phyloP scores from a whole-genome alignment of 1,140 invertebrate genomes.

The Nomia melanderi region DNA sequence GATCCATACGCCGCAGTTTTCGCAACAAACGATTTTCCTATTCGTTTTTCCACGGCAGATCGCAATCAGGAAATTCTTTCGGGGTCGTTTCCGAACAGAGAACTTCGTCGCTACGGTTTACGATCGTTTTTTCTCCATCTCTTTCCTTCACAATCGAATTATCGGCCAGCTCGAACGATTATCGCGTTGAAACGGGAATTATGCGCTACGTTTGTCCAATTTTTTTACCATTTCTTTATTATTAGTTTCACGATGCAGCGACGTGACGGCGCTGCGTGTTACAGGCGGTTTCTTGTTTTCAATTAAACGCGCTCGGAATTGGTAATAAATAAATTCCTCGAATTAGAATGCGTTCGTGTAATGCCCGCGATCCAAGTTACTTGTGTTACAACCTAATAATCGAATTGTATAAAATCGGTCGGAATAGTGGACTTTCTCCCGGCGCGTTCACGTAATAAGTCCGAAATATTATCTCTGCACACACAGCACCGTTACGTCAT shows the following conservation, averaged over 20 bases:
- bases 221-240: no score
- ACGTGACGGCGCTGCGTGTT: no score
- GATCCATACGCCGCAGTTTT: not conserved
- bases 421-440: constrained; percentile 14
- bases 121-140: not conserved
- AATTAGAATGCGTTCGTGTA: no score
- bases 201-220: no score
- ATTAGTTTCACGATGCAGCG: no score
- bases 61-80: not conserved
- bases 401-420: constrained; percentile 1
- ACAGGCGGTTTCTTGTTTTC: no score
- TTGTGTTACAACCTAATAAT: no score
- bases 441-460: constrained; percentile 16
- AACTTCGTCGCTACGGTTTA: not conserved
- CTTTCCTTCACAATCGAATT: not conserved
- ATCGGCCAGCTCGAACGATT: not conserved
- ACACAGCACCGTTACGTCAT: constrained; percentile 8
- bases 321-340: no score
- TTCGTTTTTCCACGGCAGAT: not conserved
- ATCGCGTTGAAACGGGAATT: not conserved
- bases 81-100: not conserved
- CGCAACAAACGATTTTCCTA: not conserved
- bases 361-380: no score
- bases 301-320: no score
- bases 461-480: constrained; percentile 18